Percentiles rank a stretch among this genome's conserved stretches.
These are phyloP conservation scores for Dermochelys coriacea DNA, from an alignment of 2,797 vertebrate species.

Conservation along the genomic window DNA sequence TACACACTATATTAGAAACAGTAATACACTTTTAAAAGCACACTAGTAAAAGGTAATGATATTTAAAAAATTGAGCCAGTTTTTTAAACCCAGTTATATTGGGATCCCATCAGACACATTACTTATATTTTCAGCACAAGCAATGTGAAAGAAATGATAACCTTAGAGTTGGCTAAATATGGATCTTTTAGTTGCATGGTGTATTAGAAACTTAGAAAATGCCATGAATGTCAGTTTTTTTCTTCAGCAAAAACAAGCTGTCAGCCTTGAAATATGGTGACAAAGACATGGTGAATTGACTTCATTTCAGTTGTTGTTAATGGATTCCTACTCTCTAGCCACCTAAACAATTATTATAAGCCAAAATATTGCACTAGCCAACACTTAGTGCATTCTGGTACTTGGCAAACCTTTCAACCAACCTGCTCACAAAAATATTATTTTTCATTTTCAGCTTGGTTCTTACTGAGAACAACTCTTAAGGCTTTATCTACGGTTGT, in stretches of 20 bases:
- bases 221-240: background rate
- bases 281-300: background rate
- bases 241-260: background rate
- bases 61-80: constrained; percentile 6
- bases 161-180: background rate
- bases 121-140: constrained; percentile 3
- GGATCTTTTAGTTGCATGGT: background rate
- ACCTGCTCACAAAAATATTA: background rate
- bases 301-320: background rate
- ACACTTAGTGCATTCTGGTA: background rate
- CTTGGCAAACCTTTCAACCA: background rate
- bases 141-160: background rate
- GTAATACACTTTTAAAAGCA: constrained; percentile 27
- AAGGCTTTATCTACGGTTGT: background rate
- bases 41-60: constrained; percentile 17
- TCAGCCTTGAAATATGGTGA: background rate
- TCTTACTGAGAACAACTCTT: background rate
- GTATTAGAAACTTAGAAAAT: background rate
- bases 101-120: background rate
- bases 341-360: background rate
- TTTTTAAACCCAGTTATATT: background rate
- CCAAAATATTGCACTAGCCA: background rate
- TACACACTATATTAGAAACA: constrained; percentile 46
- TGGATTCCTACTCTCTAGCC: background rate
- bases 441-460: background rate